Conservation (phyloP, 2,113 vertebrate genomes). For the Polypterus senegalus region DNA sequence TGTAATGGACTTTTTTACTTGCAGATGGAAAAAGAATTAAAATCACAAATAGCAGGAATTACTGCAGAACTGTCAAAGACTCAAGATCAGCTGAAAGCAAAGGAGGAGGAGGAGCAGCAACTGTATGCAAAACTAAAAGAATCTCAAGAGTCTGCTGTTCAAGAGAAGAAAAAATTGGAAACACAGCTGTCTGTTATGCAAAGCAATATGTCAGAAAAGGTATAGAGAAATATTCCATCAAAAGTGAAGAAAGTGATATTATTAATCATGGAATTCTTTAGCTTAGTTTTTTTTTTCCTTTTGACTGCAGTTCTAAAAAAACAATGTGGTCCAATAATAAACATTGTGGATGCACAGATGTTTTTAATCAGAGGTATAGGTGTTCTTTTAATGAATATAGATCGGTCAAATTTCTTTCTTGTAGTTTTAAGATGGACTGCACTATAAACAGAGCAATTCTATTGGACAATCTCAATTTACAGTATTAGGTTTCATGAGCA, state of each 20-base stretch:
- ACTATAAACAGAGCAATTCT: too few relatives aligned
- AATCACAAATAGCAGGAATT: slow-evolving; percentile 49
- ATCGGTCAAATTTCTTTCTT: too few relatives aligned
- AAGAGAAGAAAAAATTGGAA: slow-evolving; percentile 64
- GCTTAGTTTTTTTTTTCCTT: not conserved
- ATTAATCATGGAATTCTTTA: not conserved
- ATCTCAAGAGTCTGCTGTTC: slow-evolving; percentile 53
- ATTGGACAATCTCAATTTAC: too few relatives aligned
- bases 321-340: not conserved
- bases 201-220: slow-evolving; percentile 50
- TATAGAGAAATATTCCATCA: slow-evolving; percentile 15
- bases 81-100: slow-evolving; percentile 60
- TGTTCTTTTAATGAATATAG: too few relatives aligned
- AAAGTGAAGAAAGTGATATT: too few relatives aligned
- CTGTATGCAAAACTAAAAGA: slow-evolving; percentile 61
- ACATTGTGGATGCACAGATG: too few relatives aligned
- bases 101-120: slow-evolving; percentile 60
- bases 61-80: slow-evolving; percentile 53
- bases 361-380: too few relatives aligned
- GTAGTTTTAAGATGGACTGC: too few relatives aligned
- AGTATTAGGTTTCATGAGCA: too few relatives aligned
- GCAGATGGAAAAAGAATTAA: slow-evolving; percentile 65
- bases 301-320: not conserved
- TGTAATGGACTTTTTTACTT: slow-evolving; percentile 22
- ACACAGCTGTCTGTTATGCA: slow-evolving; percentile 57